Conservation (phyloP, 2,888 invertebrate species). For the Xylophagus ater region DNA sequence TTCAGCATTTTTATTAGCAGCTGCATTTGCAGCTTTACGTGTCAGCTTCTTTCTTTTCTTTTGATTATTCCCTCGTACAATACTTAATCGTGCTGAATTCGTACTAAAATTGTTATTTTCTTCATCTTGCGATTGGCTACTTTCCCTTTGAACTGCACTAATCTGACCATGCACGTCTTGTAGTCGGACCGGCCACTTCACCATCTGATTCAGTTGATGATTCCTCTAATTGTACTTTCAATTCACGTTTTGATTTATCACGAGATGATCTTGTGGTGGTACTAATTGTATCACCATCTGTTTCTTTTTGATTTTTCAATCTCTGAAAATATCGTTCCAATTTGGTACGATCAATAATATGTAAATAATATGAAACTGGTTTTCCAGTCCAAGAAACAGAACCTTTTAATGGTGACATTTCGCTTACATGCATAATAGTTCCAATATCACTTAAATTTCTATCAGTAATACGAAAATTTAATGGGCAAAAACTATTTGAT, state of each 20-base stretch:
- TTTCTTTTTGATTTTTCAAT: slow-evolving; percentile 79
- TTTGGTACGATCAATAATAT: slow-evolving; percentile 95
- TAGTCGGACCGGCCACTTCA: slow-evolving; percentile 52
- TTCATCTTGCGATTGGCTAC: slow-evolving; percentile 52
- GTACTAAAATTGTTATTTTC: slow-evolving; percentile 38
- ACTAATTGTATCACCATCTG: slow-evolving; percentile 30
- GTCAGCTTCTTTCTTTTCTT: slow-evolving; percentile 39
- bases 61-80: slow-evolving; percentile 24
- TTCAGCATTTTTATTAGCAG: slow-evolving; percentile 13
- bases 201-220: slow-evolving; percentile 31
- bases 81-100: slow-evolving; percentile 24
- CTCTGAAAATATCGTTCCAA: slow-evolving; percentile 93
- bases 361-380: slow-evolving; percentile 96
- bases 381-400: slow-evolving; percentile 99
- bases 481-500: slow-evolving; percentile 97
- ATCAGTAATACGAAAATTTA: slow-evolving; percentile 96
- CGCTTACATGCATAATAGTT: slow-evolving; percentile 96
- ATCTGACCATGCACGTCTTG: slow-evolving; percentile 64
- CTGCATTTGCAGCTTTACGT: slow-evolving; percentile 35
- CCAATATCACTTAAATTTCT: slow-evolving; percentile 96
- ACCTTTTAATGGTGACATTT: slow-evolving; percentile 88
- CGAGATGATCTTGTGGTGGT: slow-evolving; percentile 28
- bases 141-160: slow-evolving; percentile 53
- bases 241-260: slow-evolving; percentile 43
- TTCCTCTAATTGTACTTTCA: slow-evolving; percentile 35